Conservation (phyloP, 2,888 invertebrate species). For the Escarpia spicata region DNA sequence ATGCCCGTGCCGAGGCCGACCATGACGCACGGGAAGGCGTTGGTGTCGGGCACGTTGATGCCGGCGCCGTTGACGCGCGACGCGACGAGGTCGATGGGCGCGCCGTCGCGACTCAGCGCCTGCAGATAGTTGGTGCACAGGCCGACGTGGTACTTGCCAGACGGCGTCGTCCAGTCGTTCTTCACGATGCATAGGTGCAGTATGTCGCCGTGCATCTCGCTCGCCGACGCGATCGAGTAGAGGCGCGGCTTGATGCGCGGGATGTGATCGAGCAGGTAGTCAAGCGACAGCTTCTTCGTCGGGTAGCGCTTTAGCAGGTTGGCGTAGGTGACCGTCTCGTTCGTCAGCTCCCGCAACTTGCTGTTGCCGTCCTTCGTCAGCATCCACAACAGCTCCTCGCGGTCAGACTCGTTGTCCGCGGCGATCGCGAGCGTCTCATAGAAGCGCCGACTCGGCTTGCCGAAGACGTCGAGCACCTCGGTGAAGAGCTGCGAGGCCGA, state of each 20-base stretch:
- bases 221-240: conserved; percentile 43
- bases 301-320: conserved; percentile 42
- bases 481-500: conserved; percentile 39
- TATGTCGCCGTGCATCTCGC: conserved; percentile 42
- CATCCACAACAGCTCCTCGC: conserved; percentile 38
- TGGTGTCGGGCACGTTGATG: conserved; percentile 43
- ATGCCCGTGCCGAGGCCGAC: conserved; percentile 45
- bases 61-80: conserved; percentile 44
- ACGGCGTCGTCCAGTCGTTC: conserved; percentile 41
- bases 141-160: conserved; percentile 35
- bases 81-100: conserved; percentile 33
- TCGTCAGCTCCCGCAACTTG: conserved; percentile 33
- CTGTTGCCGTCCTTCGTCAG: conserved; percentile 40
- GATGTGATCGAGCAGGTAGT: conserved; percentile 43
- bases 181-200: conserved; percentile 45
- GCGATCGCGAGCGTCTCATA: conserved; percentile 42
- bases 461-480: conserved; percentile 43
- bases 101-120: conserved; percentile 32
- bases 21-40: conserved; percentile 41
- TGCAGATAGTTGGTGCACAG: conserved; percentile 38
- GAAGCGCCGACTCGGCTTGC: conserved; percentile 41
- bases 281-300: conserved; percentile 37
- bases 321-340: conserved; percentile 42
- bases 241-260: conserved; percentile 44
- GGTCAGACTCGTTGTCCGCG: conserved; percentile 37